A percentile compares a stretch with the other conserved stretches of the same genome.
Conservation (phyloP, 2,888 invertebrate species). For the Cephus spinipes region DNA sequence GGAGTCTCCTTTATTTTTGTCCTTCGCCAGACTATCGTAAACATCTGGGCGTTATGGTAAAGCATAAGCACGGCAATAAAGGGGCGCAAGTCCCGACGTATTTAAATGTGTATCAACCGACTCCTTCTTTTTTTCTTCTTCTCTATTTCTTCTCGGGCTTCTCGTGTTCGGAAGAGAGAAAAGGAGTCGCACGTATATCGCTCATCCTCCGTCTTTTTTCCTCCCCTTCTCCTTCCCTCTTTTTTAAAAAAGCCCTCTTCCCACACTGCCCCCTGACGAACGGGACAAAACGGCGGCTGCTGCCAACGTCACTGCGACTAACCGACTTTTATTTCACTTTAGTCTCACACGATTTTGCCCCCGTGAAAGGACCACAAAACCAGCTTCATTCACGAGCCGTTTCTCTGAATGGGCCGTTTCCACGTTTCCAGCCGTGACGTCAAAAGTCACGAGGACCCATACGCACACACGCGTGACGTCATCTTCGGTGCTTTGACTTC, state of each 20-base stretch:
- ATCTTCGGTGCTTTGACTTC: too few species aligned
- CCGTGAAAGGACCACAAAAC: conserved; percentile 19
- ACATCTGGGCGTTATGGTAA: too few species aligned
- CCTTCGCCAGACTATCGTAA: too few species aligned
- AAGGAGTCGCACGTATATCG: background rate
- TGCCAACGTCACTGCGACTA: conserved; percentile 35
- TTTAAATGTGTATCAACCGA: background rate
- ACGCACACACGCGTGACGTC: too few species aligned
- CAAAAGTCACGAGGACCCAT: background rate
- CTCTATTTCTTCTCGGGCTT: conserved; percentile 6
- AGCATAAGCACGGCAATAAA: background rate
- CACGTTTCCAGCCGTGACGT: background rate
- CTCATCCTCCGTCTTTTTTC: conserved; percentile 2
- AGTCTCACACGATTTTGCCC: conserved; percentile 44
- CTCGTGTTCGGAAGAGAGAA: background rate
- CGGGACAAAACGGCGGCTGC: conserved; percentile 18
- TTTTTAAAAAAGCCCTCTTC: conserved; percentile 4
- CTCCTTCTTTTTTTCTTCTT: conserved; percentile 10
- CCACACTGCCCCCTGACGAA: background rate
- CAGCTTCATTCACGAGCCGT: conserved; percentile 26
- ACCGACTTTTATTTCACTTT: conserved; percentile 37
- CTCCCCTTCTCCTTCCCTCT: too few species aligned
- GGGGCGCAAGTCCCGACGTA: background rate
- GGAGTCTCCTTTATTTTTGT: too few species aligned
- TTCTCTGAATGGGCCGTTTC: conserved; percentile 22